Evolutionary conservation across 2,888 invertebrate genomes (phyloP), one percentile per base, ranked within the genome.

Genomic region (Drosophila falleni): DNA sequence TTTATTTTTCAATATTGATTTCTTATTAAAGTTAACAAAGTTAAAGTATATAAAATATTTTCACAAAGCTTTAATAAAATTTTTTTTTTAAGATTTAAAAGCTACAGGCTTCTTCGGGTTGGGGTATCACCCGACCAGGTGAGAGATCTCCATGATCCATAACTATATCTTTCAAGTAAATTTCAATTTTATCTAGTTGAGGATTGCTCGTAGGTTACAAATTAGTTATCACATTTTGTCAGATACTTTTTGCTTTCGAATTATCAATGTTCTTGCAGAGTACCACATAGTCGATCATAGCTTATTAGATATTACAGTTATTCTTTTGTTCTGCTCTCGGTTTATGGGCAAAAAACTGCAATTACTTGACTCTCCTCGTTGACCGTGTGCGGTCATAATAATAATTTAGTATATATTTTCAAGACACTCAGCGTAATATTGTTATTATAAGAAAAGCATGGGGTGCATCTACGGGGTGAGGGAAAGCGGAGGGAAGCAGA

Each of bases 91-190:
- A n/a, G n/a, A 65, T 0, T 86, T 92, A 0, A 74, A 84, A 16
- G 79, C 89, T 0, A 80, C 83, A 0, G 74, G 83, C 0, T 63
- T 81, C 77, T 91, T 2, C 61, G 35, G 2, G 31, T 47, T 9
- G 47, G 39, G 3, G 60, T 82, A 3, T 59, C 74, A 0, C 67
- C 87, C 9, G 83, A 79, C 8, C 66, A 74, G 44, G 76, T 91
- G 16, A 90, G 91, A 19, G 89, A 89, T 63, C 82, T 90, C 4
- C 93, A 92, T 55, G 92, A 92, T 13, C 4, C 13, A 0, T 26
- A 26, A 4, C 26, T 4, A 26, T 26, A 31, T 31, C 9, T 29
- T 1, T 29, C 31, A 31, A 31, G 9, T 5, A 9, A 37, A n/a
- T 37, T 37, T 5, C n/a, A 2, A n/a, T n/a, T n/a, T n/a, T n/a